Evolutionary conservation across 2,888 invertebrate genomes (phyloP).

Genomic region (Hirtodrosophila duncani): DNA sequence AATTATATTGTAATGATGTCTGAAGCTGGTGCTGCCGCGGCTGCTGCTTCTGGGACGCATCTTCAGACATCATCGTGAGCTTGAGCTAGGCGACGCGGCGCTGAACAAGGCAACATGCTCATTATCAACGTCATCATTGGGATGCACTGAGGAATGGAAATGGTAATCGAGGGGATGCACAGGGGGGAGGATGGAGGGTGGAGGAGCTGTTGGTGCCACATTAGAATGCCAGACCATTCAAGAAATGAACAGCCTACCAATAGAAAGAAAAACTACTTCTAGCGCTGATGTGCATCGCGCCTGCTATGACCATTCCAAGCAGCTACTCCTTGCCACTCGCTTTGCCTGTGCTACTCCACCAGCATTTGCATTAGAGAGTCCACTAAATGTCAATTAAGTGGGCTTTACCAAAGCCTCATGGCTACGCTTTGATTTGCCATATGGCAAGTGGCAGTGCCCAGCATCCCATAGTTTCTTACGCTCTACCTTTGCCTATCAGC

Average conservation of each 20-base stretch:
- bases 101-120: constrained; percentile 61
- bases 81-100: no score
- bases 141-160: constrained; percentile 32
- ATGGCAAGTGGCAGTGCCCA: constrained; percentile 42
- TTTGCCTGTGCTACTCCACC: no score
- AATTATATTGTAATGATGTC: constrained; percentile 76
- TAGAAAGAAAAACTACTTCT: constrained; percentile 60
- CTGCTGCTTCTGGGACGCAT: constrained; percentile 32
- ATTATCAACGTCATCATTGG: constrained; percentile 66
- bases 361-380: constrained; percentile 68
- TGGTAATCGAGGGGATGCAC: constrained; percentile 16
- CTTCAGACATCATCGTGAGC: constrained; percentile 58
- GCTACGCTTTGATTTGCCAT: constrained; percentile 57
- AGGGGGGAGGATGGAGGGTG: background rate
- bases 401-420: constrained; percentile 51
- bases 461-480: constrained; percentile 23
- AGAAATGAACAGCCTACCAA: constrained; percentile 41
- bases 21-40: constrained; percentile 31
- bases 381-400: constrained; percentile 76
- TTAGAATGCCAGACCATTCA: constrained; percentile 59
- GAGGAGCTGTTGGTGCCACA: constrained; percentile 21
- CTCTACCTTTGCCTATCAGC: constrained; percentile 1
- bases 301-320: constrained; percentile 55
- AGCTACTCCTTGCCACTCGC: constrained; percentile 44
- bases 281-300: constrained; percentile 56